These are phyloP conservation scores for Theonella swinhoei DNA, from an alignment of 37 sponge, comb jelly and placozoan species.

Conservation along the genomic window DNA sequence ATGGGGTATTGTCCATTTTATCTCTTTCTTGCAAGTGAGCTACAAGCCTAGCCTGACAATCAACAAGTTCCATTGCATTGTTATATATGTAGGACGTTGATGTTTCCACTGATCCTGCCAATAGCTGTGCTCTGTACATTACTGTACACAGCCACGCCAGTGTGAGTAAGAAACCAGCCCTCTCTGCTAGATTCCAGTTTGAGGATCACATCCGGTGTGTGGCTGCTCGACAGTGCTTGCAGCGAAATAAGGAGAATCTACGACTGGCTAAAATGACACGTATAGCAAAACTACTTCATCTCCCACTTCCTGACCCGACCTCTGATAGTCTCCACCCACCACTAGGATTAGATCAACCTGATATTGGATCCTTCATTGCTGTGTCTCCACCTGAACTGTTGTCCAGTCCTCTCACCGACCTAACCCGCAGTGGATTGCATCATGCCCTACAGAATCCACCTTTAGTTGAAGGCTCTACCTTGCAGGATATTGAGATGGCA, in stretches of 20 bases:
- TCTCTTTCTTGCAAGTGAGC: conserved; percentile 80
- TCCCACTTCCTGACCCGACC: conserved; percentile 33
- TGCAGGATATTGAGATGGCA: not conserved
- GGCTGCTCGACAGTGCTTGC: conserved; percentile 77
- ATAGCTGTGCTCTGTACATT: conserved; percentile 65
- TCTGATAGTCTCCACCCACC: not conserved
- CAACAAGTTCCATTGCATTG: not conserved
- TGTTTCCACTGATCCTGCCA: conserved; percentile 72
- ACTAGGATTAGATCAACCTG: not conserved
- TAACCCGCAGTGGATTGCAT: not conserved
- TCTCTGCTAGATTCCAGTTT: conserved; percentile 75
- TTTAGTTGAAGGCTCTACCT: not conserved
- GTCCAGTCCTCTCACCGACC: not conserved
- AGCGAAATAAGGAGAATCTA: conserved; percentile 58
- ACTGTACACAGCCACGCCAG: conserved; percentile 39
- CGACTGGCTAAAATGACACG: conserved; percentile 62
- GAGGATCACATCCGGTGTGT: conserved; percentile 88
- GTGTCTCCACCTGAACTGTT: not conserved
- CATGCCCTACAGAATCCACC: not conserved
- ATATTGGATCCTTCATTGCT: not conserved
- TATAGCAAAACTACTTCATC: conserved; percentile 53
- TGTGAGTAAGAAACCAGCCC: conserved; percentile 42
- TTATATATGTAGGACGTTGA: conserved; percentile 68
- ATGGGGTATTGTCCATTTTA: conserved; percentile 86
- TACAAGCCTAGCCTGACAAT: not conserved